phyloP scores from a whole-genome alignment of 2,113 vertebrate species.

The Pangasianodon gigas region DNA sequence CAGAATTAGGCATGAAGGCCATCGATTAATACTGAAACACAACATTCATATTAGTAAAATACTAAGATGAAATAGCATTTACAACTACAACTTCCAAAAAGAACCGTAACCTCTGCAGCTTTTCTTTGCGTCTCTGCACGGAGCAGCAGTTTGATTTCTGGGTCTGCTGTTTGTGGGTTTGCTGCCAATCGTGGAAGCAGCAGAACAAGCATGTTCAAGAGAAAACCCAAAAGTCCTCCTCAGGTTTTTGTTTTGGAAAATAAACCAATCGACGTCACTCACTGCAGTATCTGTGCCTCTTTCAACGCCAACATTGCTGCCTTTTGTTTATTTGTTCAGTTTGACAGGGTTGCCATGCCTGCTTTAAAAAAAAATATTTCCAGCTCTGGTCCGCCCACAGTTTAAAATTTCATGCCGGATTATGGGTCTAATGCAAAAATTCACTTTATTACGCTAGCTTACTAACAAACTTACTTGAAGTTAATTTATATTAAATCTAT shows the following conservation, averaged over 20 bases:
- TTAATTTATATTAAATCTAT: neutral
- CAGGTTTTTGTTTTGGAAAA: neutral
- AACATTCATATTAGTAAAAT: neutral
- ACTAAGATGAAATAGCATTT: neutral
- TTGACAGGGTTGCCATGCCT: neutral
- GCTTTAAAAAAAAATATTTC: neutral
- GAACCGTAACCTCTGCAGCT: neutral
- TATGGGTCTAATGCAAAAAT: neutral
- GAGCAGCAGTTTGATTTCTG: neutral
- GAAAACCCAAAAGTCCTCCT: neutral
- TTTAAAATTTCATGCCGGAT: neutral
- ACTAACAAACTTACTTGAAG: no score
- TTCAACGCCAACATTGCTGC: neutral
- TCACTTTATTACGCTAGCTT: neutral
- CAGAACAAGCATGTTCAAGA: neutral
- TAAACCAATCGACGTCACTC: neutral
- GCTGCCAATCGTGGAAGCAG: neutral
- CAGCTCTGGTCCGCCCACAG: neutral
- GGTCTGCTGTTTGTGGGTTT: no score
- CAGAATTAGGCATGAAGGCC: neutral
- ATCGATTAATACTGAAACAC: neutral
- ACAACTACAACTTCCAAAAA: neutral
- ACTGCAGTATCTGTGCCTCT: neutral
- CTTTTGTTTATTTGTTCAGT: conserved; percentile 2
- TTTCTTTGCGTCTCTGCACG: no score